Percentiles rank a stretch among this genome's conserved stretches.
phyloP scores from a whole-genome alignment of 37 sponge, comb jelly and placozoan genomes.

The Oscarella lobularis region DNA sequence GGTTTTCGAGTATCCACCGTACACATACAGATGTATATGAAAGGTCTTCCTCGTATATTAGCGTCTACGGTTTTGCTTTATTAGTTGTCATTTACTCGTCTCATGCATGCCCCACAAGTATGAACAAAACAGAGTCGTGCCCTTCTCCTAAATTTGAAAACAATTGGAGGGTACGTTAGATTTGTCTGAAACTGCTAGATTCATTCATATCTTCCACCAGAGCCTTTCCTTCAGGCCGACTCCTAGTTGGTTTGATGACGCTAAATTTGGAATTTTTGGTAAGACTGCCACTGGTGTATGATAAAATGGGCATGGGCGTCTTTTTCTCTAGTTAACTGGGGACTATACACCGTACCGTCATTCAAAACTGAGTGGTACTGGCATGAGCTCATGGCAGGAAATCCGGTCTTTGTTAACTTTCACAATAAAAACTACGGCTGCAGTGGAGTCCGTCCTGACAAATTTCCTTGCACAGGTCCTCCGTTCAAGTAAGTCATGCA shows the following conservation, averaged over 20 bases:
- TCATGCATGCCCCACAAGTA: no score
- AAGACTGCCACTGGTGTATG: no score
- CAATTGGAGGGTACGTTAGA: not conserved
- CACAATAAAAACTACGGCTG: conserved; percentile 64
- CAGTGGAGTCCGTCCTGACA: conserved; percentile 46
- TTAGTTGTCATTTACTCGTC: no score
- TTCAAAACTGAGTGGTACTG: conserved; percentile 62
- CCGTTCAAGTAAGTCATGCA: conserved; percentile 25
- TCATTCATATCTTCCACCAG: conserved; percentile 23
- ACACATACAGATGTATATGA: not conserved
- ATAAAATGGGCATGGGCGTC: no score
- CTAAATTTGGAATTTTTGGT: conserved; percentile 67
- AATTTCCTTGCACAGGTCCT: conserved; percentile 39
- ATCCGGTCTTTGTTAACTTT: conserved; percentile 31
- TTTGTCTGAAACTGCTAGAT: no score
- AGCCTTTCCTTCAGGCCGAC: conserved; percentile 36
- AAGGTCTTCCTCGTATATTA: no score
- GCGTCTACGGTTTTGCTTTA: no score
- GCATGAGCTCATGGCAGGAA: conserved; percentile 30
- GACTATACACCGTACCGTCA: conserved; percentile 52
- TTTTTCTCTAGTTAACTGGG: conserved; percentile 47
- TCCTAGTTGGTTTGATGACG: conserved; percentile 64
- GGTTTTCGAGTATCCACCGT: not conserved
- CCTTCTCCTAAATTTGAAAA: not conserved
- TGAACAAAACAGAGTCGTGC: not conserved